These are phyloP conservation scores for Drosophila persimilis DNA, from an alignment of 1,140 invertebrate species.

Conservation along the genomic window DNA sequence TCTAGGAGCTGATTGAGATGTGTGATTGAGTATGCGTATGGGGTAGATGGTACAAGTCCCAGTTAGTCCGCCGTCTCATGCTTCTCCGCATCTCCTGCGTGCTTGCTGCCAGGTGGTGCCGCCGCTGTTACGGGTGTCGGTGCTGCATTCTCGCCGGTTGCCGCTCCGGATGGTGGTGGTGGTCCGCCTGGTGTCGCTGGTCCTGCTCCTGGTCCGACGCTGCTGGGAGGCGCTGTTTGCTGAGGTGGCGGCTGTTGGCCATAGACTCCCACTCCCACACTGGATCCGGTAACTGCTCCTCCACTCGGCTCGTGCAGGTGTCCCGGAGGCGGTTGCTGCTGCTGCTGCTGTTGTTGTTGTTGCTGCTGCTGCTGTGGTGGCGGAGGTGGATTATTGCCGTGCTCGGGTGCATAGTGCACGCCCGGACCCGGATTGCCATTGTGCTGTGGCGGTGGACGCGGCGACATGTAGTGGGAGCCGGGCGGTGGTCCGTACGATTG, in stretches of 20 bases:
- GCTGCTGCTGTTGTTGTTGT: constrained; percentile 25
- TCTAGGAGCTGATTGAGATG: constrained; percentile 8
- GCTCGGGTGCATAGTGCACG: constrained; percentile 52
- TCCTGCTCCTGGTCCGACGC: constrained; percentile 8
- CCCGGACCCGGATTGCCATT: constrained; percentile 40
- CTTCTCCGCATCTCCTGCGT: constrained; percentile 47
- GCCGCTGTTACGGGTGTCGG: constrained; percentile 7
- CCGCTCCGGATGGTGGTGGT: constrained; percentile 7
- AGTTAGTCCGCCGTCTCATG: constrained; percentile 56
- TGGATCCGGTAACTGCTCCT: constrained; percentile 1
- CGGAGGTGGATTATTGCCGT: constrained; percentile 37
- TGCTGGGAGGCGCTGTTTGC: constrained; percentile 4
- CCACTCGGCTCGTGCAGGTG: constrained; percentile 38
- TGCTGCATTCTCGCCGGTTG: constrained; percentile 2
- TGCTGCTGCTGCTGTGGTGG: constrained; percentile 41
- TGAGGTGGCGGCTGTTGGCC: constrained; percentile 4
- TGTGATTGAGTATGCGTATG: not conserved
- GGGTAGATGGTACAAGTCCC: not conserved
- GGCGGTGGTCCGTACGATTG: constrained; percentile 85
- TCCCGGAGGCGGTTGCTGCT: constrained; percentile 16
- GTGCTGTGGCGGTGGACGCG: constrained; percentile 68
- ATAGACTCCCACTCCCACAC: constrained; percentile 7
- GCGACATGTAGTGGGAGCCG: constrained; percentile 81
- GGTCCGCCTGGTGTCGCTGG: constrained; percentile 6
- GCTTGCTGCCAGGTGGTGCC: constrained; percentile 35